These are phyloP conservation scores for Fukomys damarensis DNA, from an alignment of 2,113 vertebrate genomes.

Conservation along the genomic window DNA sequence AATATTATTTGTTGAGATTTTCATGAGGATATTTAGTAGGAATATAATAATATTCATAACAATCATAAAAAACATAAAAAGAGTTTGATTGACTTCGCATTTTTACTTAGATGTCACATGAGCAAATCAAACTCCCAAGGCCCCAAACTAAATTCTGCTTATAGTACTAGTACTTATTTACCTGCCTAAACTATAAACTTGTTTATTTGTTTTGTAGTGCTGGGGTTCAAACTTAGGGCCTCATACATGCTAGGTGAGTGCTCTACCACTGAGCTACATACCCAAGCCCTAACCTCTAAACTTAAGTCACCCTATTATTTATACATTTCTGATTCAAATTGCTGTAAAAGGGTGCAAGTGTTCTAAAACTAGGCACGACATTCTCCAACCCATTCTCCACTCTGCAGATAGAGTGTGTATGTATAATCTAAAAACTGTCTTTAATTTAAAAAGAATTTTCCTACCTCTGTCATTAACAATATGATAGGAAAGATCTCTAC, in stretches of 20 bases:
- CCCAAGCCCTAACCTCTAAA: background rate
- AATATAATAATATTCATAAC: constrained; percentile 22
- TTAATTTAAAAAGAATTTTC: background rate
- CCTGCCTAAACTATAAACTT: background rate
- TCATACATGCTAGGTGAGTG: background rate
- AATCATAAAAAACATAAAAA: background rate
- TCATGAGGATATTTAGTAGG: constrained; percentile 36
- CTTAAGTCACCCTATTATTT: background rate
- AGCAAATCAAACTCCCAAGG: background rate
- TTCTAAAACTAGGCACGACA: background rate
- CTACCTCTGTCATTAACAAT: background rate
- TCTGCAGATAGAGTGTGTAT: background rate
- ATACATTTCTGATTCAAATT: background rate
- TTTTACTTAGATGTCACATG: background rate
- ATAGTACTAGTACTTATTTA: background rate
- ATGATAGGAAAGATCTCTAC: background rate
- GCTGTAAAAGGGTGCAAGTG: background rate
- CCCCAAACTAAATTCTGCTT: background rate
- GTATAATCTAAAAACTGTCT: constrained; percentile 6
- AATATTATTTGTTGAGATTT: constrained; percentile 55
- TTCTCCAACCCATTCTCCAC: background rate
- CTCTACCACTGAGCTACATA: background rate
- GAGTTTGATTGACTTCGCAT: background rate
- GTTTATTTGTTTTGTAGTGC: background rate
- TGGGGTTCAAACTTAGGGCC: background rate